phyloP scores from a whole-genome alignment of 2,888 invertebrate genomes.

The Pollenia labialis region DNA sequence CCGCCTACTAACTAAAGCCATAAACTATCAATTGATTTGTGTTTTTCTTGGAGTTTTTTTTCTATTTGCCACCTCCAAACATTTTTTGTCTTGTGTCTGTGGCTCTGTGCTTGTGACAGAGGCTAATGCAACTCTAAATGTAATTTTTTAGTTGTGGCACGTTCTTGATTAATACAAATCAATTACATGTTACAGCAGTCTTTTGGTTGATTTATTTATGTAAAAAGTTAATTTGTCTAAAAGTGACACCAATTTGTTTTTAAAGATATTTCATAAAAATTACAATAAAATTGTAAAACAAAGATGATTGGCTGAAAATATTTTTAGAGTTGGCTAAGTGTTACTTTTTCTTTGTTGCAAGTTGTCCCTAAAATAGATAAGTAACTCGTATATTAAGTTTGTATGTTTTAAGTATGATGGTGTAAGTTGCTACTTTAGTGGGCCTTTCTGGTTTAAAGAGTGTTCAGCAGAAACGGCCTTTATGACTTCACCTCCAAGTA shows the following conservation, averaged over 20 bases:
- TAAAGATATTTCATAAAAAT: slow-evolving; percentile 17
- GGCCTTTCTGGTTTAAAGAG: no score
- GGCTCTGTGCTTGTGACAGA: not conserved
- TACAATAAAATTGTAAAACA: not conserved
- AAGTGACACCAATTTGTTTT: slow-evolving; percentile 39
- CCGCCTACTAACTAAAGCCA: slow-evolving; percentile 38
- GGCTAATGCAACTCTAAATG: not conserved
- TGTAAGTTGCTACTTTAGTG: no score
- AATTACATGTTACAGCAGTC: slow-evolving; percentile 63
- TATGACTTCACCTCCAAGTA: no score
- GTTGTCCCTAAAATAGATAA: no score
- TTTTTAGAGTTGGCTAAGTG: no score
- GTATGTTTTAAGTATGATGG: no score
- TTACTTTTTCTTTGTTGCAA: no score
- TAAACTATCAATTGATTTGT: slow-evolving; percentile 50
- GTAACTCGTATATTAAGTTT: no score
- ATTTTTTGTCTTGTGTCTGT: slow-evolving; percentile 12
- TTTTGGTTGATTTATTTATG: slow-evolving; percentile 57
- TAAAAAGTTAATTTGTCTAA: slow-evolving; percentile 55
- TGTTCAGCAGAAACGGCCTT: no score
- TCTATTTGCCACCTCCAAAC: not conserved
- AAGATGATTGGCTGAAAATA: not conserved
- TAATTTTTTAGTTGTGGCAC: slow-evolving; percentile 56
- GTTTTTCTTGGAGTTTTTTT: not conserved
- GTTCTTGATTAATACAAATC: slow-evolving; percentile 65